Evolutionary conservation across 2,797 vertebrate genomes (phyloP), one percentile per base, ranked within the genome.

Genomic region (Sebastes goodei): DNA sequence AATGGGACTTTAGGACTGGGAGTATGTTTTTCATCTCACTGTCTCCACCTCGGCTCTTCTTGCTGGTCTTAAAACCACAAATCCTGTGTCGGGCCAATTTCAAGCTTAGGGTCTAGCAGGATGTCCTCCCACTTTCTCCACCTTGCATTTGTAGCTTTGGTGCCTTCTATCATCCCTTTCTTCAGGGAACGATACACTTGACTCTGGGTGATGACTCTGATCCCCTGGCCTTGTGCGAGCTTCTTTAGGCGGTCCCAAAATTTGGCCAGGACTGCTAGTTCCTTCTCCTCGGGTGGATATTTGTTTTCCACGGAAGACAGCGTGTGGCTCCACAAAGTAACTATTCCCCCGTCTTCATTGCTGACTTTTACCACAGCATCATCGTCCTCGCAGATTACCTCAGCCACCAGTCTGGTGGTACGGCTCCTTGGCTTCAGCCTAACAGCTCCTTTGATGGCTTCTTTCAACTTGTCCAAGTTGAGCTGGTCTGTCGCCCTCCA

Each of bases 371-470:
- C 21, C 53, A 25, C 21, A 23, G 21, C 53, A 0, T 56, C 53
- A 12, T 56, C 21, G 2, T 23, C n/a, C n/a, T 56, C n/a, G 10
- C 53, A 56, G n/a, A 6, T 56, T 11, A 23, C 10, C 21, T 56
- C 53, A 23, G 53, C 53, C 10, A 56, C 53, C 11, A 56, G 10
- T 0, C 0, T 12, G 10, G 6, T 12, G 5, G 6, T 25, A 11
- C 11, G 53, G 53, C 53, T 56, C 21, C 53, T 56, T 12, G 0
- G 2, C 21, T 25, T 0, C 21, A 56, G 21, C 3, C 10, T 56
- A 21, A 56, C 11, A 6, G 11, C 53, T 23, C 0, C 53, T 11
- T 56, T 23, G 21, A 56, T 56, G 21, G 53, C 53, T 56, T 21
- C n/a, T 23, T 56, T 23, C 21, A 23, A 21, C n/a, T 21, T 25